Conservation (phyloP, 1,140 invertebrate genomes). For the Papilio helenus region DNA sequence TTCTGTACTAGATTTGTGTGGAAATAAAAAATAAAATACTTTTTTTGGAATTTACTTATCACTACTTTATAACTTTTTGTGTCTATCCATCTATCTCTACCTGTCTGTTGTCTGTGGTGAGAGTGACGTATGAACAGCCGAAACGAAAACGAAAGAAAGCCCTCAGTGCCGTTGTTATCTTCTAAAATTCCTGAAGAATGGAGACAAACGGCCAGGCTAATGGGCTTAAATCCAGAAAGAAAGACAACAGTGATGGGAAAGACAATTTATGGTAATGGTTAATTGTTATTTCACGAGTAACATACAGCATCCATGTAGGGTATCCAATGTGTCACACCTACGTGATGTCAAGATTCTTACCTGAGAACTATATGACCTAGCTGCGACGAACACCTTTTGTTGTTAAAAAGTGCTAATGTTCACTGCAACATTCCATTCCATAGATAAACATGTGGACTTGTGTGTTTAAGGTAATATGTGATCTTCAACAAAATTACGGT, state of each 20-base stretch:
- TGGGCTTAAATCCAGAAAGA: conserved; percentile 86
- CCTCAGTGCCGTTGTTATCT: conserved; percentile 83
- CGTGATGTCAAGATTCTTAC: conserved; percentile 78
- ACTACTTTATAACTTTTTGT: background rate
- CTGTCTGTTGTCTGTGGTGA: conserved; percentile 60
- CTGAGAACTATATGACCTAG: conserved; percentile 80
- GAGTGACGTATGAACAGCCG: conserved; percentile 82
- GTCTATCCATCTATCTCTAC: conserved; percentile 51
- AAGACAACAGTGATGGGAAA: conserved; percentile 84
- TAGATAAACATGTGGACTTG: conserved; percentile 12
- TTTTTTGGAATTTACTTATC: too few relatives aligned
- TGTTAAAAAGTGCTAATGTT: conserved; percentile 63
- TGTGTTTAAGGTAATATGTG: conserved; percentile 1
- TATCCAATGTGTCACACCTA: conserved; percentile 83
- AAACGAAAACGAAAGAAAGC: conserved; percentile 82
- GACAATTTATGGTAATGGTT: conserved; percentile 87
- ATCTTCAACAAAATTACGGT: conserved; percentile 40
- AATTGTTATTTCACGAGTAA: conserved; percentile 72
- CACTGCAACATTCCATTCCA: conserved; percentile 35
- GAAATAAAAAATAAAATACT: too few relatives aligned
- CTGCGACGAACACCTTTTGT: conserved; percentile 73
- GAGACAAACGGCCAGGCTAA: conserved; percentile 84
- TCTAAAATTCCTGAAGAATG: conserved; percentile 82
- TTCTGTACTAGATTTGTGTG: too few relatives aligned
- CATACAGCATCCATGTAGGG: conserved; percentile 78